Conservation (phyloP, 2,888 invertebrate genomes). For the Lapara coniferarum region DNA sequence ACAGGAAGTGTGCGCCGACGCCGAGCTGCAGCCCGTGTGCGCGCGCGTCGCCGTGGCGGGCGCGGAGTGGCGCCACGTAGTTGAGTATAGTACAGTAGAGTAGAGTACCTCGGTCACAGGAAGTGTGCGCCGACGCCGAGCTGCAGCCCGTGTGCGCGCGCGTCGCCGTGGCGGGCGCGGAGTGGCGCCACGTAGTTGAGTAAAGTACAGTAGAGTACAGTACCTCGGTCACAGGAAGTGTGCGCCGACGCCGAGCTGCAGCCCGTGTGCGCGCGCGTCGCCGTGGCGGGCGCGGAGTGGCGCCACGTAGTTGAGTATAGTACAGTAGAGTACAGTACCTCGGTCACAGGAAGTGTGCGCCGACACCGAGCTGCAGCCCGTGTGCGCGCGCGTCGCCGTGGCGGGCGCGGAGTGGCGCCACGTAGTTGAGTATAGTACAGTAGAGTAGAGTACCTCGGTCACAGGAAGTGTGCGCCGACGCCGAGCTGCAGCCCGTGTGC, state of each 20-base stretch:
- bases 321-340: not conserved
- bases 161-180: constrained; percentile 86
- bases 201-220: too few relatives aligned
- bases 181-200: constrained; percentile 96
- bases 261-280: constrained; percentile 87
- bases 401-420: constrained; percentile 88
- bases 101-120: constrained; percentile 29
- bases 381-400: constrained; percentile 86
- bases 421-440: too few relatives aligned
- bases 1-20: constrained; percentile 86
- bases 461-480: constrained; percentile 86
- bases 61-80: constrained; percentile 92
- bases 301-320: constrained; percentile 96
- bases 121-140: constrained; percentile 91
- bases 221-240: constrained; percentile 59
- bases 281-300: constrained; percentile 87
- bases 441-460: not conserved
- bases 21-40: constrained; percentile 92
- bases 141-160: constrained; percentile 88
- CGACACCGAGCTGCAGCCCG: constrained; percentile 93
- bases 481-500: constrained; percentile 92
- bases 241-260: constrained; percentile 93
- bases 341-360: constrained; percentile 80
- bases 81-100: too few relatives aligned
- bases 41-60: constrained; percentile 85